A percentile compares a stretch with the other conserved stretches of the same genome.
Conservation (phyloP, 2,888 invertebrate species). For the Tipula unca region DNA sequence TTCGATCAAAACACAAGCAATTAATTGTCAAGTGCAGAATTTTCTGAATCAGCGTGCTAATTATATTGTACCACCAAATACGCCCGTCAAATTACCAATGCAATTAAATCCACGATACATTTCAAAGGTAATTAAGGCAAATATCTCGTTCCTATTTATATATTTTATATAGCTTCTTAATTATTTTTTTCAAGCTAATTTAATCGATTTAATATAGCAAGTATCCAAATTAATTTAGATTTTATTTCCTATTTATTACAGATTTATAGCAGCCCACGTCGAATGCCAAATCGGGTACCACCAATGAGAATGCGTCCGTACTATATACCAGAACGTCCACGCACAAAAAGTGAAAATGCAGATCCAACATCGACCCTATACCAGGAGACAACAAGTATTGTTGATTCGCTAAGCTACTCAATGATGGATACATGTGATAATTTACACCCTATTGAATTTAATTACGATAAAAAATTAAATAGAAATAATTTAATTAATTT, state of each 20-base stretch:
- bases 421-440: constrained; percentile 28
- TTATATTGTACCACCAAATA: constrained; percentile 15
- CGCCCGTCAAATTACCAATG: constrained; percentile 31
- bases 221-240: background rate
- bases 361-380: constrained; percentile 32
- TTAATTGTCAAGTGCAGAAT: background rate
- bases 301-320: constrained; percentile 44
- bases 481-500: constrained; percentile 32
- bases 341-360: constrained; percentile 56
- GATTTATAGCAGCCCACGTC: constrained; percentile 21
- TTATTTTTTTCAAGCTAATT: background rate
- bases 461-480: constrained; percentile 28
- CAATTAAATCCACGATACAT: constrained; percentile 53
- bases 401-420: constrained; percentile 15
- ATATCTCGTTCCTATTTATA: background rate
- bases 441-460: background rate
- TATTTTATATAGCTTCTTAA: background rate
- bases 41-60: background rate
- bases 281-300: constrained; percentile 37
- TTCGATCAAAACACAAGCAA: background rate
- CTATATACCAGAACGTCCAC: constrained; percentile 47
- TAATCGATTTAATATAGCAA: background rate
- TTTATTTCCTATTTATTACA: background rate
- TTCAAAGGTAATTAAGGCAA: constrained; percentile 43
- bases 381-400: constrained; percentile 21